These are phyloP conservation scores for Gadopsis bispinosus DNA, from an alignment of 2,797 vertebrate species.

Conservation along the genomic window DNA sequence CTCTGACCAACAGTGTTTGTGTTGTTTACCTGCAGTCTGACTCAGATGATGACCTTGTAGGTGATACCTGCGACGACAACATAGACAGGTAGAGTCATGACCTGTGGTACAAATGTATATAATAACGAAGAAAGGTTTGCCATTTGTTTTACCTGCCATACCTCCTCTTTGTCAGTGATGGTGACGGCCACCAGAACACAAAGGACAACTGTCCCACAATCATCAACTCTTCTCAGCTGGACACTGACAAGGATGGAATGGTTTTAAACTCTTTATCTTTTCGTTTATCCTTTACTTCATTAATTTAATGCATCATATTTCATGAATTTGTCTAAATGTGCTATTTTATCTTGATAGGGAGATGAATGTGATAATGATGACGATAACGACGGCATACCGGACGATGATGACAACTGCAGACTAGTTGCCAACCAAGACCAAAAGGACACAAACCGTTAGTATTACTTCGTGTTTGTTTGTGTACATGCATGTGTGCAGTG, in stretches of 20 bases:
- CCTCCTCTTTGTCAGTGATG: slow-evolving; percentile 85
- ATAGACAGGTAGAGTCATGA: slow-evolving; percentile 90
- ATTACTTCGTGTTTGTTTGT: slow-evolving; percentile 9
- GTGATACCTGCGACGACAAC: slow-evolving; percentile 98
- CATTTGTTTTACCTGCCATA: background rate
- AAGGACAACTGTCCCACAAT: slow-evolving; percentile 96
- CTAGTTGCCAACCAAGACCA: slow-evolving; percentile 92
- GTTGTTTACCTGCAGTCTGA: slow-evolving; percentile 87
- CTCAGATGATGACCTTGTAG: slow-evolving; percentile 94
- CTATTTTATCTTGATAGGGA: slow-evolving; percentile 75
- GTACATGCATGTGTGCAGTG: background rate
- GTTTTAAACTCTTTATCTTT: slow-evolving; percentile 47
- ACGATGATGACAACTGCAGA: slow-evolving; percentile 94
- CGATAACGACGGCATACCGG: slow-evolving; percentile 93
- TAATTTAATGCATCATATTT: background rate
- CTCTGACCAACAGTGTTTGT: slow-evolving; percentile 25
- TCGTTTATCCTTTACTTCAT: background rate
- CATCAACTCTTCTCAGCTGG: slow-evolving; percentile 96
- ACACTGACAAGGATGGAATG: slow-evolving; percentile 96
- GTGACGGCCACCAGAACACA: slow-evolving; percentile 96
- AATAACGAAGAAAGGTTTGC: background rate
- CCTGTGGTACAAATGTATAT: background rate
- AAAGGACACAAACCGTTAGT: slow-evolving; percentile 91
- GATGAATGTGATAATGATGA: slow-evolving; percentile 97
- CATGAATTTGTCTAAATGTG: background rate